Evolutionary conservation across 2,888 invertebrate species (phyloP).

Genomic region (Eristalinus aeneus): DNA sequence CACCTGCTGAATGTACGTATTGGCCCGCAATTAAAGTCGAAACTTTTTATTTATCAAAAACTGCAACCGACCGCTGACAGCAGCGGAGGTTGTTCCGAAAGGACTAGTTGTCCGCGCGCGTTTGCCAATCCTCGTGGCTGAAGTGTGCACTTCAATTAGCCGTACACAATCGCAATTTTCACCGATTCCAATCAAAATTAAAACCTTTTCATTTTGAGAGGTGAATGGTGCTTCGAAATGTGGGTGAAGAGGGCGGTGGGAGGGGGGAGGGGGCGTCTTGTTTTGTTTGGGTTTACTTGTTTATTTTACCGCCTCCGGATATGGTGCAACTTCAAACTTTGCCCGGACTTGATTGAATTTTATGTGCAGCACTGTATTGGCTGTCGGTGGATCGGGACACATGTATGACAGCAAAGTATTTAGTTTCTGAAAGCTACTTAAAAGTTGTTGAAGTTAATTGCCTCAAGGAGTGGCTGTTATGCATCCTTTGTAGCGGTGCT

Average conservation of each 20-base stretch:
- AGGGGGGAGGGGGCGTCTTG: not conserved
- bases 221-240: not conserved
- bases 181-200: constrained; percentile 60
- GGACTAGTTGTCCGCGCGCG: not conserved
- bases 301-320: not conserved
- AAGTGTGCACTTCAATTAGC: constrained; percentile 52
- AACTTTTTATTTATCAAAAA: constrained; percentile 16
- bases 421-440: no score
- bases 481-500: no score
- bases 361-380: not conserved
- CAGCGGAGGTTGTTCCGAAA: not conserved
- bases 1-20: not conserved
- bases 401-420: no score
- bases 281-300: not conserved
- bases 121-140: not conserved
- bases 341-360: not conserved
- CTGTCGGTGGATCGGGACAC: not conserved
- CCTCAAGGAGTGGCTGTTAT: no score
- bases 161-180: constrained; percentile 29
- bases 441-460: no score
- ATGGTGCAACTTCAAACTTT: not conserved
- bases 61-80: not conserved
- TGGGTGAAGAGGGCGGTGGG: not conserved
- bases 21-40: constrained; percentile 14
- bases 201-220: constrained; percentile 42